These are phyloP conservation scores for Catalaphyllia jardinei DNA, from an alignment of 64 coral and sea anemone species.

Conservation along the genomic window DNA sequence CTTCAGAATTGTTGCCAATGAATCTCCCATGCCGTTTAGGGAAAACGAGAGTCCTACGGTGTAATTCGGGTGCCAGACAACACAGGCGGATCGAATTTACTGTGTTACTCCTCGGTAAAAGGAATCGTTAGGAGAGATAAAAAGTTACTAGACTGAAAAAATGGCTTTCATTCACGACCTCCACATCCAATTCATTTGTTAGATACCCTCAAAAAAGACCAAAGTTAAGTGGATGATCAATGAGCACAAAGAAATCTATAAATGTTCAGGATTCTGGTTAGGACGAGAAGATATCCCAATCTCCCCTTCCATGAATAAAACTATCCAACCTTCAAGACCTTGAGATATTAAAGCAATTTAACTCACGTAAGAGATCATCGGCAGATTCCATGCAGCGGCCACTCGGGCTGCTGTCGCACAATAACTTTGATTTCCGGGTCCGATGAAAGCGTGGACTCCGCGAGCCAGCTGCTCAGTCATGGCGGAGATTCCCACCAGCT, in stretches of 20 bases:
- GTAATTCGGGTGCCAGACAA: no score
- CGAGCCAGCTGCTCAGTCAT: constrained; percentile 32
- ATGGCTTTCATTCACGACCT: no score
- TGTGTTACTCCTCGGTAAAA: no score
- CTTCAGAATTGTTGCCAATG: no score
- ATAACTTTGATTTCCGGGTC: constrained; percentile 35
- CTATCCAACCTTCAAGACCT: background rate
- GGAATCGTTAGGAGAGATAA: no score
- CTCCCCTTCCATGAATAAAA: background rate
- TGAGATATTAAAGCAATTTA: background rate
- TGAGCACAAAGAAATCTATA: background rate
- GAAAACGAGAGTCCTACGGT: no score
- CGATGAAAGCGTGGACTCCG: constrained; percentile 33
- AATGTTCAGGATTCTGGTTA: background rate
- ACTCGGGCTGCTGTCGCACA: constrained; percentile 45
- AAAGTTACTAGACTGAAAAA: no score
- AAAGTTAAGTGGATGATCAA: no score
- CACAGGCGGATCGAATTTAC: no score
- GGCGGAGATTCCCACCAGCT: constrained; percentile 38
- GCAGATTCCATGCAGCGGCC: constrained; percentile 47
- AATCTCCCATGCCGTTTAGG: no score
- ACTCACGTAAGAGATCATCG: constrained; percentile 62
- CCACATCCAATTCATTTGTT: no score
- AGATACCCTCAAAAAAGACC: no score
- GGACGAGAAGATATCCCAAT: background rate